Evolutionary conservation across 1,140 invertebrate genomes (phyloP).

Genomic region (Nautilus pompilius): DNA sequence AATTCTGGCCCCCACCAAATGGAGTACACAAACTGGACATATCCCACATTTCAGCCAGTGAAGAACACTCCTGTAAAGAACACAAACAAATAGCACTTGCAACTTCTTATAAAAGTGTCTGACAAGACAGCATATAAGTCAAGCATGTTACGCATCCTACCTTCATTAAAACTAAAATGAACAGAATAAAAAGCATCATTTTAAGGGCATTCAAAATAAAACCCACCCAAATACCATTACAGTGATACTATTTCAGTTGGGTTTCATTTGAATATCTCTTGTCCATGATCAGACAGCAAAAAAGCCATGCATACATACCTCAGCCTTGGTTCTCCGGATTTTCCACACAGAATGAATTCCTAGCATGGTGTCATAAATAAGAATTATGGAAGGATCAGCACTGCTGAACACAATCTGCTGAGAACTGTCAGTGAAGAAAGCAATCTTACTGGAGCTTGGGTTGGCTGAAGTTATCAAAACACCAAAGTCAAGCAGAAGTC

Average conservation of each 20-base stretch:
- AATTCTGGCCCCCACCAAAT: conserved; percentile 18
- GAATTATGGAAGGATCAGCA: conserved; percentile 65
- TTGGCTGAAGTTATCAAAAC: not conserved
- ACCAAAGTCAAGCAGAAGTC: not conserved
- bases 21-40: conserved; percentile 27
- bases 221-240: no score
- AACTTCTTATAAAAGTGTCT: no score
- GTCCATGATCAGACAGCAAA: not conserved
- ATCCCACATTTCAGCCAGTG: conserved; percentile 29
- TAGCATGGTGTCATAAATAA: conserved; percentile 74
- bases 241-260: no score
- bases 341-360: conserved; percentile 79
- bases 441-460: conserved; percentile 25
- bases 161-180: no score
- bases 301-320: conserved; percentile 63
- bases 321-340: conserved; percentile 70
- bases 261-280: no score
- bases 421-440: conserved; percentile 64
- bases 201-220: no score
- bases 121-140: no score
- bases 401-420: conserved; percentile 65
- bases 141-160: no score
- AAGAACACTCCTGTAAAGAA: conserved; percentile 34
- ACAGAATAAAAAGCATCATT: no score
- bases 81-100: not conserved